Evolutionary conservation across 1,140 invertebrate genomes (phyloP).

Genomic region (Chymomyza costata): DNA sequence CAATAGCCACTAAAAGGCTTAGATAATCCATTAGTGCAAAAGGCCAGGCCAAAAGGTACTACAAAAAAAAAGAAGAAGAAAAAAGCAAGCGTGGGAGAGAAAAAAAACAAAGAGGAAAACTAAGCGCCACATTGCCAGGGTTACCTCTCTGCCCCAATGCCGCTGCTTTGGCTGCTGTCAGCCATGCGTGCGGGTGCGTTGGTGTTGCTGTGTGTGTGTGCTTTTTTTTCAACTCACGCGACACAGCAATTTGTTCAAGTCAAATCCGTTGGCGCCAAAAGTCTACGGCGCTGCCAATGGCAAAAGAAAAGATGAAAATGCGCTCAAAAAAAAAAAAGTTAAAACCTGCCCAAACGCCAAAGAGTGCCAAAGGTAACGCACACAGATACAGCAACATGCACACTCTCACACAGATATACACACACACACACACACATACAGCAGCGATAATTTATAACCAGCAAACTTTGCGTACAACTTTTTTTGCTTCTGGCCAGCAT

Average conservation of each 20-base stretch:
- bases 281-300: slow-evolving; percentile 58
- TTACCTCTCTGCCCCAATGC: not conserved
- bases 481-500: slow-evolving; percentile 1
- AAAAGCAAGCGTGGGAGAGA: not conserved
- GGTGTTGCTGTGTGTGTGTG: slow-evolving; percentile 18
- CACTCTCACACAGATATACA: not conserved
- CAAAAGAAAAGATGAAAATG: slow-evolving; percentile 67
- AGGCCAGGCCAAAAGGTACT: slow-evolving; percentile 46
- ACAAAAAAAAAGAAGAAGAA: slow-evolving; percentile 4
- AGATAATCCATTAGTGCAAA: slow-evolving; percentile 69
- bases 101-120: slow-evolving; percentile 24
- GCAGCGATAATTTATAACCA: slow-evolving; percentile 64
- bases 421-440: slow-evolving; percentile 1
- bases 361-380: slow-evolving; percentile 67
- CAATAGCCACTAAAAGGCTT: slow-evolving; percentile 69
- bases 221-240: slow-evolving; percentile 21
- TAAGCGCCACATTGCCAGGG: slow-evolving; percentile 37
- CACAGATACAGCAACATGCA: not conserved
- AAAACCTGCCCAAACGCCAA: slow-evolving; percentile 26
- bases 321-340: slow-evolving; percentile 59
- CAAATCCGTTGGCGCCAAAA: slow-evolving; percentile 68
- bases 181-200: slow-evolving; percentile 60
- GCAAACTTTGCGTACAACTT: slow-evolving; percentile 62
- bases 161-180: slow-evolving; percentile 9
- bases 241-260: slow-evolving; percentile 72